A percentile compares a stretch with the other conserved stretches of the same genome.
Evolutionary conservation across 2,888 invertebrate genomes (phyloP).

Genomic region (Nowickia ferox): DNA sequence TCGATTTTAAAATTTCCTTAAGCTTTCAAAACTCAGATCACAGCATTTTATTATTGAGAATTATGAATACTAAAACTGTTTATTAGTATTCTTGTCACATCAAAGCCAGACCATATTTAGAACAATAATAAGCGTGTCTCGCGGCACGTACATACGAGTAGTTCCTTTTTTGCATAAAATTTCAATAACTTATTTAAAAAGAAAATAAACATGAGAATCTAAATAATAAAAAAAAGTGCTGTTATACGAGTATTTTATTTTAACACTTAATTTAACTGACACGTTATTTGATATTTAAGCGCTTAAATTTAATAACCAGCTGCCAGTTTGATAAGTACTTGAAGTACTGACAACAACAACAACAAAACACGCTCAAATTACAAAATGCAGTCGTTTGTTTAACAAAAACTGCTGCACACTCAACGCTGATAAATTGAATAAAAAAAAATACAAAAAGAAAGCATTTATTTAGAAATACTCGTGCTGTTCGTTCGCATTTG

Average conservation of each 20-base stretch:
- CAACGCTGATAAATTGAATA: constrained; percentile 23
- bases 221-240: constrained; percentile 15
- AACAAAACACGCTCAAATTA: constrained; percentile 9
- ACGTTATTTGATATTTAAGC: constrained; percentile 29
- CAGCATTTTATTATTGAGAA: background rate
- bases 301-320: constrained; percentile 45
- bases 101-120: constrained; percentile 17
- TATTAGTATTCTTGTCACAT: constrained; percentile 32
- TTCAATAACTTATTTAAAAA: constrained; percentile 18
- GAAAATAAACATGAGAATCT: background rate
- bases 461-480: constrained; percentile 33
- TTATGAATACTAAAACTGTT: background rate
- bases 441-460: background rate
- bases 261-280: constrained; percentile 38
- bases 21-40: background rate
- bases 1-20: background rate
- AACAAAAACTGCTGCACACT: constrained; percentile 50
- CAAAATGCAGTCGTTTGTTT: constrained; percentile 46
- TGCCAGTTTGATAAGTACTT: constrained; percentile 36
- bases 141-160: constrained; percentile 17
- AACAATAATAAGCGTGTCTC: constrained; percentile 29
- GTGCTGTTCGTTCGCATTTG: background rate
- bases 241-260: constrained; percentile 40
- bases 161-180: constrained; percentile 28
- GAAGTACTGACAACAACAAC: background rate